Conservation (phyloP, 2,797 vertebrate genomes). For the Threskiornis aethiopicus region DNA sequence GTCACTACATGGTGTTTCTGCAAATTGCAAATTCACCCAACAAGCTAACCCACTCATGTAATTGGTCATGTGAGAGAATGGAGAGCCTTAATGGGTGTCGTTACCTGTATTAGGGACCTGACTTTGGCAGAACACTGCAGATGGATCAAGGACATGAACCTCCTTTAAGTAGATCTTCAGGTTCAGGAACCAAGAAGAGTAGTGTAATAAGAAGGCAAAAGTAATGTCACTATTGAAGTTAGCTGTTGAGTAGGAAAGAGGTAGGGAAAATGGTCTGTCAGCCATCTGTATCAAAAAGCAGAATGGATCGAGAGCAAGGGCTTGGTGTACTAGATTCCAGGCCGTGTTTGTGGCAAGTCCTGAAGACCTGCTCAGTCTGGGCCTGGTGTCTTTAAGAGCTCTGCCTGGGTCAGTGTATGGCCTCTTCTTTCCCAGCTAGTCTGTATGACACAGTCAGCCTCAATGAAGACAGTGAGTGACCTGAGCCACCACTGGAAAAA, state of each 20-base stretch:
- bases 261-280: neutral
- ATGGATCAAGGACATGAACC: neutral
- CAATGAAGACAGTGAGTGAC: neutral
- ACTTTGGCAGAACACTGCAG: neutral
- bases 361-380: neutral
- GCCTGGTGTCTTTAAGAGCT: neutral
- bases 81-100: neutral
- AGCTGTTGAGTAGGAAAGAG: neutral
- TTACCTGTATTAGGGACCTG: neutral
- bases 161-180: neutral
- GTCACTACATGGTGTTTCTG: neutral
- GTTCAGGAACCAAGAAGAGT: neutral
- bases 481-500: neutral
- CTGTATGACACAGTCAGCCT: neutral
- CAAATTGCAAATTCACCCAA: neutral
- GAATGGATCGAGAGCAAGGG: neutral
- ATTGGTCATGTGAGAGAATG: neutral
- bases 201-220: neutral
- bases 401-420: neutral
- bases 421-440: neutral
- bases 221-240: neutral
- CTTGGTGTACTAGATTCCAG: neutral
- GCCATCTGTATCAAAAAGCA: neutral
- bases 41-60: neutral
- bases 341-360: neutral